Base-by-base conservation (phyloP, 1,140 invertebrate species). In the Drosophila nasuta region DNA sequence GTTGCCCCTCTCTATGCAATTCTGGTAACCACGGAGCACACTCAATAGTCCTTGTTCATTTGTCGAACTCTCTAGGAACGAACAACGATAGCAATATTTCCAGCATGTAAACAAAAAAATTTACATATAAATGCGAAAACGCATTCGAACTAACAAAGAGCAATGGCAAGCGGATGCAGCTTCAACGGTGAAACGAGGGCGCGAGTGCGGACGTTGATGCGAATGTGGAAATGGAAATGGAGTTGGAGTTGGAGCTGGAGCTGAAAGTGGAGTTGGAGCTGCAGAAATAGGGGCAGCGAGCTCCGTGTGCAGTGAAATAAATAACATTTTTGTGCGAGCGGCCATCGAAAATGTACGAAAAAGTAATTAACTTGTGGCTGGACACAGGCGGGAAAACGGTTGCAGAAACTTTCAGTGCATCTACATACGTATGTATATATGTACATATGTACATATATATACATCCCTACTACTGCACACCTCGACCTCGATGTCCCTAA, bases 101-200 rank as follows among this genome's bases (percentile, higher is more conserved):
- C 58, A 59, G 74, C 87, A 91, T 87, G 87, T 87, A 87, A 91
- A 83, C 82, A 71, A 78, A 89, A 89, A 90, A 91, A 91, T 91
- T 91, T 87, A 87, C 87, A 91, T 91, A 91, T 91, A 91, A 91
- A 91, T 91, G 82, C 58, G 85, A 91, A 91, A 91, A 91, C 80
- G 82, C 87, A 91, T 91, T 91, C 82, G 75, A 82, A 82, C 83
- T 88, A 88, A 87, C 82, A 87, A 82, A 83, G 83, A 72, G 62
- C 67, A 63, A 49, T 35, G 58, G 48, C 38, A 56, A 43, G 33
- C 15, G 38, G 51, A 17, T 10, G 10, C 10, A 38, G 73, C 58
- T 66, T 58, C 74, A 75, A 51, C 7, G 30, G 25, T 68, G 54
- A 69, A 79, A 38, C 15, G 41, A 45, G 77, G 67, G 78, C 77